phyloP scores from a whole-genome alignment of 2,113 vertebrate genomes.

The Neodontobutis hainanensis region DNA sequence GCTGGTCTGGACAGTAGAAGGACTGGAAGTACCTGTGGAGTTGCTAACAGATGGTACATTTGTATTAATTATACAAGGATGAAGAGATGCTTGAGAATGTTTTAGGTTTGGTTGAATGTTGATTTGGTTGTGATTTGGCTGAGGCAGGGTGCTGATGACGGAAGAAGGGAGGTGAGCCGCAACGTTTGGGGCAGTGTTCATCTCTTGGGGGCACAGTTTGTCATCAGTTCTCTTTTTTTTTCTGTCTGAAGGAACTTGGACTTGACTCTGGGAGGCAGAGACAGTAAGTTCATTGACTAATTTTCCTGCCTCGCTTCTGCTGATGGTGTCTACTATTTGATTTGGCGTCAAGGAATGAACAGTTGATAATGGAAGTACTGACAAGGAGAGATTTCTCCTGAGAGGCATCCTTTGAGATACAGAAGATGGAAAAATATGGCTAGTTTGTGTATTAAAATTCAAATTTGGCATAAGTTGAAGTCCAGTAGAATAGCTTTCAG shows the following conservation, averaged over 20 bases:
- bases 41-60: constrained; percentile 42
- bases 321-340: constrained; percentile 22
- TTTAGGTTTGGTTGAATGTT: constrained; percentile 42
- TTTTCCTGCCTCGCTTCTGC: constrained; percentile 42
- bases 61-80: constrained; percentile 43
- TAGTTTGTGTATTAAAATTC: constrained; percentile 32
- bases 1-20: constrained; percentile 57
- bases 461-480: constrained; percentile 16
- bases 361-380: constrained; percentile 43
- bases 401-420: constrained; percentile 50
- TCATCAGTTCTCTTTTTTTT: constrained; percentile 87
- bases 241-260: constrained; percentile 82
- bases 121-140: constrained; percentile 38
- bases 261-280: constrained; percentile 26
- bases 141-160: constrained; percentile 3
- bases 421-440: constrained; percentile 33
- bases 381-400: constrained; percentile 55
- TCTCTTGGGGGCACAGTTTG: constrained; percentile 29
- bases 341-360: constrained; percentile 24
- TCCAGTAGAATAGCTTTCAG: constrained; percentile 31
- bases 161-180: constrained; percentile 23
- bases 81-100: constrained; percentile 36
- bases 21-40: constrained; percentile 21
- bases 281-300: not conserved
- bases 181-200: constrained; percentile 40